Percentiles rank a stretch among this genome's conserved stretches.
These are phyloP conservation scores for Xanthia togata DNA, from an alignment of 2,888 invertebrate species.

Conservation along the genomic window DNA sequence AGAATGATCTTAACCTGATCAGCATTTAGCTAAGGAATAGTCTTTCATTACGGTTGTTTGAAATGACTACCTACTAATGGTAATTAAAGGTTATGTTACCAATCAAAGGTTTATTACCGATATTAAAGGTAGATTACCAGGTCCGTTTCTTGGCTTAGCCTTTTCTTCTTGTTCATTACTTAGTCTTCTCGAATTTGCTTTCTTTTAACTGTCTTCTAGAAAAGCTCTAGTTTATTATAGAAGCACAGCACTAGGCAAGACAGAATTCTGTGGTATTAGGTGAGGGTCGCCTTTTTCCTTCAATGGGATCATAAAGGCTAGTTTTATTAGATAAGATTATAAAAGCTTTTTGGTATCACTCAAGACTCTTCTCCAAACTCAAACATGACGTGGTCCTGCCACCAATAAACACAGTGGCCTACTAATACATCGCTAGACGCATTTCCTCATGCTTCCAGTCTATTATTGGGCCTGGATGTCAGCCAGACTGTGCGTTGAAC, in stretches of 20 bases:
- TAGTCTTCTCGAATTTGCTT: background rate
- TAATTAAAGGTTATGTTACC: background rate
- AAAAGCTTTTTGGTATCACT: background rate
- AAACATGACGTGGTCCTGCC: slow-evolving; percentile 14
- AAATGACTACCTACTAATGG: background rate
- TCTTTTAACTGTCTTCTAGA: background rate
- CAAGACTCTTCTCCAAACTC: background rate
- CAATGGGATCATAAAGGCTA: background rate
- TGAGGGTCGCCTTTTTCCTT: background rate
- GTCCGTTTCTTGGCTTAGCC: background rate
- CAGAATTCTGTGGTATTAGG: background rate
- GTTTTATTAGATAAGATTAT: background rate
- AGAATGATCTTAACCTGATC: background rate
- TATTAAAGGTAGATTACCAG: background rate
- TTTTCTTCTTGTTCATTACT: background rate
- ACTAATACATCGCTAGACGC: slow-evolving; percentile 52
- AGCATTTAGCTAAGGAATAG: no score
- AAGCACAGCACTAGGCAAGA: background rate
- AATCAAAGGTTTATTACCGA: background rate
- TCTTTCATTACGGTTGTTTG: background rate
- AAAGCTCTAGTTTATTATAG: background rate
- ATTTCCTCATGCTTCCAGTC: slow-evolving; percentile 79
- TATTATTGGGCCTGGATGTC: slow-evolving; percentile 77
- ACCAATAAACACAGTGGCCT: slow-evolving; percentile 33
- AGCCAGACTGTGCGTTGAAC: slow-evolving; percentile 70